Evolutionary conservation across 2,113 vertebrate species (phyloP), one percentile per base, ranked within the genome.

Genomic region (Hymenochirus boettgeri): DNA sequence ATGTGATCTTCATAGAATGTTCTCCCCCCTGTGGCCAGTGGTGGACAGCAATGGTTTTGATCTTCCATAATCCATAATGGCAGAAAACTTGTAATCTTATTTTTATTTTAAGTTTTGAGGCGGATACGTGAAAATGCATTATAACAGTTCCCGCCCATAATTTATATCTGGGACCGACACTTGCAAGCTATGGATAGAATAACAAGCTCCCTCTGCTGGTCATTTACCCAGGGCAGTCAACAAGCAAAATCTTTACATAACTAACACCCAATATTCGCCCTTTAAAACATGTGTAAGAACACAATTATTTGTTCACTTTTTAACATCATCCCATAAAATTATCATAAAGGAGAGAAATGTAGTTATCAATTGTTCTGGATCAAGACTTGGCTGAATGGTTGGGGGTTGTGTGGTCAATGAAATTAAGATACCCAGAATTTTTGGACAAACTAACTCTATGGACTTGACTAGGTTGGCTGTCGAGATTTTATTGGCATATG

Each of bases 181-280:
- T n/a, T n/a, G n/a, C 13, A 22, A 31, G 35, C 6, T 7, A 13
- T 4, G 6, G 15, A 23, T 4, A 17, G 19, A 8, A 8, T 15
- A 11, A 12, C 4, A 4, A 27, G n/a, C 12, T 29, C 11, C 22
- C 18, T 11, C 4, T 21, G 21, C 29, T 7, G 18, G 33, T 5
- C 22, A 23, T 8, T 21, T 60, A 10, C 5, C 29, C 11, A 1
- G 25, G 12, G 13, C 3, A 26, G 18, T 21, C 15, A 17, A 52
- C 31, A 25, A 51, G 46, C 4, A 52, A 19, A 42, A 53, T 7
- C 21, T 15, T 53, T 17, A 11, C 42, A 42, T 53, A 24, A 31
- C 18, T 52, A 7, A n/a, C n/a, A n/a, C n/a, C n/a, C n/a, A 27
- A 25, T 23, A 25, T 35, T 62, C 51, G 61, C 61, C 61, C 61